These are phyloP conservation scores for Porites divaricata DNA, from an alignment of 92 coral and sea anemone species.

Conservation along the genomic window DNA sequence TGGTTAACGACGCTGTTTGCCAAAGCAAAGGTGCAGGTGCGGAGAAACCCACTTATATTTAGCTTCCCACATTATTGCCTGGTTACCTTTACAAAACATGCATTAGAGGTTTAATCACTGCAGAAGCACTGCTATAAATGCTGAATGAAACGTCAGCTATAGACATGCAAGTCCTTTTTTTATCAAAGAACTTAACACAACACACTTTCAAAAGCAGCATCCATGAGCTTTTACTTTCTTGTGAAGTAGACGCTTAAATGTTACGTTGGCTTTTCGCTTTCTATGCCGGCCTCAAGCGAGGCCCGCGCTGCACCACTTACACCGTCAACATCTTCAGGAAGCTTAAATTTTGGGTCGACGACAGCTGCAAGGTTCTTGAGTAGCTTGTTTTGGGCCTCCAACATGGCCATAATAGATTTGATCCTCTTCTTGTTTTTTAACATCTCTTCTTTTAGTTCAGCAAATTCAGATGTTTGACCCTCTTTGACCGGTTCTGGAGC, in stretches of 20 bases:
- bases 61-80: no score
- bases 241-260: neutral
- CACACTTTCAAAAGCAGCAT: slow-evolving; percentile 10
- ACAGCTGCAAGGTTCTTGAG: slow-evolving; percentile 13
- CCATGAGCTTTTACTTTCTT: neutral
- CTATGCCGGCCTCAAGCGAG: neutral
- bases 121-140: neutral
- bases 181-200: neutral
- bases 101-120: neutral
- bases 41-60: no score
- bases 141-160: neutral
- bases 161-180: neutral
- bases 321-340: slow-evolving; percentile 1
- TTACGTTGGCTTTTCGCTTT: neutral
- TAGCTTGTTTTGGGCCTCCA: slow-evolving; percentile 42
- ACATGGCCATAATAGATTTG: slow-evolving; percentile 43
- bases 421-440: slow-evolving; percentile 34
- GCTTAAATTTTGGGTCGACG: slow-evolving; percentile 18
- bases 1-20: no score
- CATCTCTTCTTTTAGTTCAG: slow-evolving; percentile 16
- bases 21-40: no score
- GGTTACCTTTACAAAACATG: no score
- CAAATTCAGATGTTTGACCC: slow-evolving; percentile 16
- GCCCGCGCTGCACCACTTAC: neutral
- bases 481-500: slow-evolving; percentile 23